Conservation (phyloP, 2,113 vertebrate species). For the Bambusicola thoracicus region DNA sequence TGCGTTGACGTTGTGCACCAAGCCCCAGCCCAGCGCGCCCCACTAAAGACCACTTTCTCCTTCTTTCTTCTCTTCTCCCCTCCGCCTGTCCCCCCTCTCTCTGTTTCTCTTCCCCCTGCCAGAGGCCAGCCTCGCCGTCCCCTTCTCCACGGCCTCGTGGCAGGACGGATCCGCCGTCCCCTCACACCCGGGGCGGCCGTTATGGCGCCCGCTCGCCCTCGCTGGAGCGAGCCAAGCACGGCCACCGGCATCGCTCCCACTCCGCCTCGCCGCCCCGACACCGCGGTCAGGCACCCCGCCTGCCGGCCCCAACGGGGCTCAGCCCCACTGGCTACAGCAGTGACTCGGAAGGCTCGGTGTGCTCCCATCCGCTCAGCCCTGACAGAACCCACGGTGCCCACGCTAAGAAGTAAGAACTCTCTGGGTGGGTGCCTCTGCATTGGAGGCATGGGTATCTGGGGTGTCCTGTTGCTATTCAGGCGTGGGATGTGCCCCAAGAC, state of each 20-base stretch:
- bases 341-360: constrained; percentile 84
- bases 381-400: constrained; percentile 81
- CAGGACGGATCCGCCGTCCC: constrained; percentile 75
- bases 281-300: constrained; percentile 76
- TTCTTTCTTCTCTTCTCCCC: constrained; percentile 72
- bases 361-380: constrained; percentile 66
- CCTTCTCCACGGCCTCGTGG: constrained; percentile 78
- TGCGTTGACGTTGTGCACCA: constrained; percentile 73
- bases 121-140: constrained; percentile 85
- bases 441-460: not conserved
- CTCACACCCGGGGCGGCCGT: constrained; percentile 72
- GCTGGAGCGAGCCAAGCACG: constrained; percentile 67
- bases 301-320: constrained; percentile 78
- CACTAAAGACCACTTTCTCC: constrained; percentile 77
- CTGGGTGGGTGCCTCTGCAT: not conserved
- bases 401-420: constrained; percentile 84
- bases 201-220: constrained; percentile 70
- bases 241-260: constrained; percentile 73
- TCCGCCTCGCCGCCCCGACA: constrained; percentile 77
- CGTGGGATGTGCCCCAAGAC: not conserved
- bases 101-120: constrained; percentile 46
- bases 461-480: not conserved
- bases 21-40: constrained; percentile 36
- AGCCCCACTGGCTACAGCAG: constrained; percentile 85
- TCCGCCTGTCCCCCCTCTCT: constrained; percentile 41